Percentiles rank a stretch among this genome's conserved stretches.
Evolutionary conservation across 2,888 invertebrate genomes (phyloP).

Genomic region (Argyra leucocephala): DNA sequence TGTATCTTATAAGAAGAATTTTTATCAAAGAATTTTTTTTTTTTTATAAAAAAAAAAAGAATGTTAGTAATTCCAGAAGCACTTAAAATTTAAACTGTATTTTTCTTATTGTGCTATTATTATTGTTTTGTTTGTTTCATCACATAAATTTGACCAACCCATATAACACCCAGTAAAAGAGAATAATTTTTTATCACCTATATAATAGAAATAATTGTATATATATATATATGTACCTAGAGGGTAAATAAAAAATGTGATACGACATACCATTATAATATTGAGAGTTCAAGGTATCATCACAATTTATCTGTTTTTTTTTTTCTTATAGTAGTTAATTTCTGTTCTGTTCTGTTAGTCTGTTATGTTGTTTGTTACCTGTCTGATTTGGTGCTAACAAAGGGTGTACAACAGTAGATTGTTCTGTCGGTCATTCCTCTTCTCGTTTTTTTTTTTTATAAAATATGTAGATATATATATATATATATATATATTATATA

Average conservation of each 20-base stretch:
- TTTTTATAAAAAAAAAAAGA: no score
- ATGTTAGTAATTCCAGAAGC: neutral
- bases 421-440: constrained; percentile 1
- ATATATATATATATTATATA: no score
- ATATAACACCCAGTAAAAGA: neutral
- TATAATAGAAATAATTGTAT: neutral
- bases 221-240: no score
- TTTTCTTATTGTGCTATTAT: no score
- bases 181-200: neutral
- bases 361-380: neutral
- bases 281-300: no score
- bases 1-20: no score
- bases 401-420: neutral
- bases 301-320: neutral
- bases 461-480: no score
- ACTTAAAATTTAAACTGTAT: neutral
- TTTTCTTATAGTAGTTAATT: neutral
- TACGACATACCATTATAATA: no score
- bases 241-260: no score
- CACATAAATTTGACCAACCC: neutral
- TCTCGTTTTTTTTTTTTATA: neutral
- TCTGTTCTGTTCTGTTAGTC: neutral
- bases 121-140: neutral
- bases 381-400: constrained; percentile 6
- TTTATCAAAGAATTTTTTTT: no score